Evolutionary conservation across 2,797 vertebrate genomes (phyloP).

Genomic region (Okamejei kenojei): DNA sequence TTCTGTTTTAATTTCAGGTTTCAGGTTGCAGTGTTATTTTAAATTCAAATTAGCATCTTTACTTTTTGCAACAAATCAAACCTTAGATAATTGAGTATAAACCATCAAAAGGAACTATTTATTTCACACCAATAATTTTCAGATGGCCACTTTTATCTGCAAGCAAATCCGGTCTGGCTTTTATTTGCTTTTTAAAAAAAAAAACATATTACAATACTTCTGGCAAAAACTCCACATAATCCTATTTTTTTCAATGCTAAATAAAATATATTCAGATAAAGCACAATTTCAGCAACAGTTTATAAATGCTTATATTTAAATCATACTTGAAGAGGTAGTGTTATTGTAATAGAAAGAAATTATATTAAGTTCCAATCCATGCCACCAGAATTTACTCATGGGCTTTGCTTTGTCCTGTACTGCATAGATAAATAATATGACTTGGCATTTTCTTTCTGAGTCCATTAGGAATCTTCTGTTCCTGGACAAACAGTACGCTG

Average conservation of each 20-base stretch:
- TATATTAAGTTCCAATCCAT: neutral
- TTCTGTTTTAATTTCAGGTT: too few species aligned
- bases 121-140: neutral
- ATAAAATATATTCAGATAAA: conserved; percentile 12
- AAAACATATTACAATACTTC: neutral
- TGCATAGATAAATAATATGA: neutral
- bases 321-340: neutral
- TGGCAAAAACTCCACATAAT: neutral
- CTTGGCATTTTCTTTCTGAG: neutral
- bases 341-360: neutral
- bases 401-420: neutral
- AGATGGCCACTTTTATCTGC: neutral
- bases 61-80: neutral
- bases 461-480: neutral
- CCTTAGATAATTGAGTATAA: neutral
- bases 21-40: too few species aligned
- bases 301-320: neutral
- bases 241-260: neutral
- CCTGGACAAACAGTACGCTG: neutral
- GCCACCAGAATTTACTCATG: neutral
- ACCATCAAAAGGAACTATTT: neutral
- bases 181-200: too few species aligned
- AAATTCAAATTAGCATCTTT: too few species aligned
- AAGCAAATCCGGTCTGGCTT: neutral
- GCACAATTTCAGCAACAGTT: neutral